Evolutionary conservation across 2,113 vertebrate genomes (phyloP).

Genomic region (Gobiocypris rarus): DNA sequence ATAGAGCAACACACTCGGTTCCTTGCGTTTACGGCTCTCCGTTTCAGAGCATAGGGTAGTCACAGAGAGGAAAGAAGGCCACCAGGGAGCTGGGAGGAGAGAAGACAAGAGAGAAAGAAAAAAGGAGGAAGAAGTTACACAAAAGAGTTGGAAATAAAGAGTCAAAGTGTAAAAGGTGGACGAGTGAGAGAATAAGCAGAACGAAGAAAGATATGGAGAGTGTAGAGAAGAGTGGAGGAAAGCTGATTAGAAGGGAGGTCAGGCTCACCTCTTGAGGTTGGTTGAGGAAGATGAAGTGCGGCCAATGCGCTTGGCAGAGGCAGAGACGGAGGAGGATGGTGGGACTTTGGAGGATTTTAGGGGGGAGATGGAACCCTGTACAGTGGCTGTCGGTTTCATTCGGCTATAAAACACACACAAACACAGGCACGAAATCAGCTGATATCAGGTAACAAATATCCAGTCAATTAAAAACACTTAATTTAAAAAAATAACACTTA

Average conservation of each 20-base stretch:
- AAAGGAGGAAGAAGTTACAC: neutral
- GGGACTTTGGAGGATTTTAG: slow-evolving; percentile 84
- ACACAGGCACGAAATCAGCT: neutral
- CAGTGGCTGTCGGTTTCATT: slow-evolving; percentile 69
- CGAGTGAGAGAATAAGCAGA: neutral
- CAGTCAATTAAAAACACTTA: neutral
- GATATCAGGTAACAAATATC: neutral
- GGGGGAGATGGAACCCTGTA: slow-evolving; percentile 75
- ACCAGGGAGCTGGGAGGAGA: slow-evolving; percentile 47
- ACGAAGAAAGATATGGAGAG: neutral
- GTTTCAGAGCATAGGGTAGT: slow-evolving; percentile 52
- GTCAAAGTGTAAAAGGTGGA: neutral
- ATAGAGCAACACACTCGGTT: neutral
- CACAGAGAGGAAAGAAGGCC: slow-evolving; percentile 58
- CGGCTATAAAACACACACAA: slow-evolving; percentile 65
- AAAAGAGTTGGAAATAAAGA: neutral
- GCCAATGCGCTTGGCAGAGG: slow-evolving; percentile 82
- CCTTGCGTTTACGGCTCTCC: neutral
- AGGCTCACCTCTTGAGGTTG: slow-evolving; percentile 82
- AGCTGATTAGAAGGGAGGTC: neutral
- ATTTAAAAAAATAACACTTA: no score
- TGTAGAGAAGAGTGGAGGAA: neutral
- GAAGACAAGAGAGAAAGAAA: slow-evolving; percentile 6
- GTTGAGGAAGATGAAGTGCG: slow-evolving; percentile 73
- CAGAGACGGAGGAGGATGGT: slow-evolving; percentile 76